Percentiles rank a stretch among this genome's conserved stretches.
Conservation (phyloP, 2,797 vertebrate species). For the Leontocebus nigricollis region DNA sequence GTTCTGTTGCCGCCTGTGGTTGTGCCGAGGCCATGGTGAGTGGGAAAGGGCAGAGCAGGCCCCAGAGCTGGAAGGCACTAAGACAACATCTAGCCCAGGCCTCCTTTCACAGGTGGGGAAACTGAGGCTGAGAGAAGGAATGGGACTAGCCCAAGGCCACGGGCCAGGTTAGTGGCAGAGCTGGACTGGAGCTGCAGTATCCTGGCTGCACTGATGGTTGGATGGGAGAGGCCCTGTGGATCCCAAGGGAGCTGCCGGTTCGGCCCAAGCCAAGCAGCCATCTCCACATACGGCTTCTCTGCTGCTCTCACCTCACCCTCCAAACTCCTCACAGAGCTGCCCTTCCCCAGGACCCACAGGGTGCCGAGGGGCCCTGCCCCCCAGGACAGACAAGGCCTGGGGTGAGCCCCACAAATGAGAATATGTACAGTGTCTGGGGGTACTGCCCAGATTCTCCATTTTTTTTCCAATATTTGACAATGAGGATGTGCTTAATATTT, state of each 20-base stretch:
- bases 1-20: neutral
- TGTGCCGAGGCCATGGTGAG: neutral
- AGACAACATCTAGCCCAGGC: neutral
- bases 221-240: neutral
- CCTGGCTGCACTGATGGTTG: neutral
- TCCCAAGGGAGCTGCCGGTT: neutral
- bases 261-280: accelerated
- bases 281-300: accelerated
- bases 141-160: neutral
- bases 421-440: neutral
- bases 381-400: neutral
- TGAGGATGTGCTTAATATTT: neutral
- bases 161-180: neutral
- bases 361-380: neutral
- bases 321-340: neutral
- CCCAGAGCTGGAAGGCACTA: neutral
- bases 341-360: neutral
- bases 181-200: neutral
- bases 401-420: neutral
- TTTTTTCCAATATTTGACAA: neutral
- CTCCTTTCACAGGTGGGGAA: neutral
- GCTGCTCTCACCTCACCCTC: neutral
- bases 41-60: neutral
- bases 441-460: neutral
- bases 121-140: neutral